phyloP scores from a whole-genome alignment of 2,113 vertebrate genomes.

The Coreoperca whiteheadi region DNA sequence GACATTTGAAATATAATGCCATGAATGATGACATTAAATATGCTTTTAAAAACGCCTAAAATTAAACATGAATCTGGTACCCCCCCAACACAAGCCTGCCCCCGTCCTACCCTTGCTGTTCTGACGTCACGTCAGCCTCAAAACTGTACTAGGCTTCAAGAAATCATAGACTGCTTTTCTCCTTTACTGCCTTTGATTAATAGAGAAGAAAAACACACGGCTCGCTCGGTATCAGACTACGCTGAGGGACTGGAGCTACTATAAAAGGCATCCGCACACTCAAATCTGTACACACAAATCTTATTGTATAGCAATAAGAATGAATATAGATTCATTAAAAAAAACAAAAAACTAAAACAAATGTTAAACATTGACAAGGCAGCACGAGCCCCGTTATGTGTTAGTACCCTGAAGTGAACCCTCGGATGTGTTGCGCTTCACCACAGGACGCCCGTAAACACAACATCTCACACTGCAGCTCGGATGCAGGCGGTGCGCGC shows the following conservation, averaged over 20 bases:
- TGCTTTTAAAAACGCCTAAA: neutral
- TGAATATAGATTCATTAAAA: too few relatives aligned
- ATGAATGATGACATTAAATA: neutral
- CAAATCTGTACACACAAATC: too few relatives aligned
- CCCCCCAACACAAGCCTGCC: neutral
- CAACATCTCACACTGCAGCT: constrained; percentile 47
- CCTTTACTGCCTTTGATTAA: neutral
- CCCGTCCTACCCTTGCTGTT: constrained; percentile 30
- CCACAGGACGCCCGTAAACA: constrained; percentile 45
- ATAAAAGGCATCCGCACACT: too few relatives aligned
- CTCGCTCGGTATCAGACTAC: too few relatives aligned
- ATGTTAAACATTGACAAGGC: too few relatives aligned
- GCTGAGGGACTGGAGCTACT: too few relatives aligned
- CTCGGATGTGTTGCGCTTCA: neutral
- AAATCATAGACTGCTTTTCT: neutral
- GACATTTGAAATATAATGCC: neutral
- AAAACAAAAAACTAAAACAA: too few relatives aligned
- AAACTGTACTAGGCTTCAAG: constrained; percentile 20
- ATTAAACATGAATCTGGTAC: neutral
- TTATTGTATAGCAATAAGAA: too few relatives aligned
- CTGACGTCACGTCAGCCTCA: constrained; percentile 26
- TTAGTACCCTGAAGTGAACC: neutral
- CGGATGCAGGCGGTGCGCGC: constrained; percentile 43
- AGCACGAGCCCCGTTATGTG: neutral
- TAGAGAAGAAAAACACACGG: neutral